Percentiles rank a stretch among this genome's conserved stretches.
Evolutionary conservation across 53 echinoderm and acorn worm genomes (phyloP).

Genomic region (Actinopyga echinites): DNA sequence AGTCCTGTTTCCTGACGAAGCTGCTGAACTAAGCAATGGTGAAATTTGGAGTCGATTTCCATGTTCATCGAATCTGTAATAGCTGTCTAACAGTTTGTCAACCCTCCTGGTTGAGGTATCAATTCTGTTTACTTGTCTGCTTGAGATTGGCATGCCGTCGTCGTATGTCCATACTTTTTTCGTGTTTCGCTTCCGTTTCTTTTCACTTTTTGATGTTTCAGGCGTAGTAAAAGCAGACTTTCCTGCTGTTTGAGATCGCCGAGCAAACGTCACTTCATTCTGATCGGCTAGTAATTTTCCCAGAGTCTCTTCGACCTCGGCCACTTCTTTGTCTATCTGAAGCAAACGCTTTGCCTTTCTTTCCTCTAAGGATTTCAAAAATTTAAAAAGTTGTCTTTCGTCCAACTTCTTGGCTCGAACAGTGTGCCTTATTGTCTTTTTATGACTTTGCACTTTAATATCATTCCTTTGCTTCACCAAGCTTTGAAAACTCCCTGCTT

Average conservation of each 20-base stretch:
- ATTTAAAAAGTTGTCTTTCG: constrained; percentile 79
- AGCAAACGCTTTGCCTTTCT: constrained; percentile 62
- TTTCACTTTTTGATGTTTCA: not conserved
- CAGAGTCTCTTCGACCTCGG: constrained; percentile 74
- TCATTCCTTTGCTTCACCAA: constrained; percentile 22
- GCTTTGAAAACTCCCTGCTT: not conserved
- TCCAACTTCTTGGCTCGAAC: constrained; percentile 82
- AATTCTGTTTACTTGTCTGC: constrained; percentile 19
- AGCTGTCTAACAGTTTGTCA: constrained; percentile 46
- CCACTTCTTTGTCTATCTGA: constrained; percentile 89
- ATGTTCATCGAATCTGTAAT: constrained; percentile 60
- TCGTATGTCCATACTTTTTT: constrained; percentile 38
- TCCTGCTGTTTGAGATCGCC: not conserved
- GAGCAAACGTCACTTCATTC: constrained; percentile 31
- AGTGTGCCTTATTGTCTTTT: constrained; percentile 77
- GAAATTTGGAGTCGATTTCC: constrained; percentile 58
- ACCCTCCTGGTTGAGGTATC: constrained; percentile 21
- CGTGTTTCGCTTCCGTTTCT: not conserved
- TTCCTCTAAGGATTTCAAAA: constrained; percentile 78
- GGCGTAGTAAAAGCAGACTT: not conserved
- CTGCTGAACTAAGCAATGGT: constrained; percentile 46
- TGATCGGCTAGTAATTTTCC: constrained; percentile 64
- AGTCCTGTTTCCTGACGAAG: constrained; percentile 13
- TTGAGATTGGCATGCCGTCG: constrained; percentile 8
- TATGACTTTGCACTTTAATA: constrained; percentile 78